Percentiles rank a stretch among this genome's conserved stretches.
Evolutionary conservation across 2,113 vertebrate species (phyloP).

Genomic region (Saguinus midas): DNA sequence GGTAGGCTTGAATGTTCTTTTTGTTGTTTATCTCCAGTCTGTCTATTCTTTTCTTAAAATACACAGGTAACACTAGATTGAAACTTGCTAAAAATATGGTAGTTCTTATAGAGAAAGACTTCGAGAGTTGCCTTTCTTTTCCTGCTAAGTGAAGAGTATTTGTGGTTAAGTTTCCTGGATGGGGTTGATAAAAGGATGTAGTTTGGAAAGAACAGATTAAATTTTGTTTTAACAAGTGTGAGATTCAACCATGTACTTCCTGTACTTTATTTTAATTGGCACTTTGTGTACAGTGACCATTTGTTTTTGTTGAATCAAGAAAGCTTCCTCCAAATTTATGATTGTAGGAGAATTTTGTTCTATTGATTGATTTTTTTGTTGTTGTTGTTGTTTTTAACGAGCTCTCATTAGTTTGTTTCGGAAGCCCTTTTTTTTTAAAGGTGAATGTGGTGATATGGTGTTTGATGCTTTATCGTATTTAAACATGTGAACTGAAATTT

Average conservation of each 20-base stretch:
- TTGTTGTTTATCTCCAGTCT: not conserved
- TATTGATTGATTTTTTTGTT: not conserved
- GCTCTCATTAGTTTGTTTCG: not conserved
- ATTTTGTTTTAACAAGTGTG: not conserved
- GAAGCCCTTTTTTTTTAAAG: not conserved
- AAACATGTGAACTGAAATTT: not conserved
- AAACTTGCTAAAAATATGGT: not conserved
- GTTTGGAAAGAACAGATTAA: not conserved
- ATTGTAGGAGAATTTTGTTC: not conserved
- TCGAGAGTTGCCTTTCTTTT: not conserved
- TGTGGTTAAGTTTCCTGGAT: not conserved
- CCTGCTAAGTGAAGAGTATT: not conserved
- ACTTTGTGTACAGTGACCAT: not conserved
- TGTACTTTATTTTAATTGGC: not conserved
- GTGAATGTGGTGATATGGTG: not conserved
- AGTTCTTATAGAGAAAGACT: not conserved
- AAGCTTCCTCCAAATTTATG: not conserved
- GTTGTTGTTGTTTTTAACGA: not conserved
- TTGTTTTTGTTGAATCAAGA: constrained; percentile 29
- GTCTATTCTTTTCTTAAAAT: constrained; percentile 2
- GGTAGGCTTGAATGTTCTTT: not conserved
- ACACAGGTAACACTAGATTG: not conserved
- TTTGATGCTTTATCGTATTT: not conserved
- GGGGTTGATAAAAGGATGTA: not conserved
- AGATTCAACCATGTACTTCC: not conserved